Base-by-base conservation (phyloP, 2,888 invertebrate genomes). In the Mallateleia sp. region DNA sequence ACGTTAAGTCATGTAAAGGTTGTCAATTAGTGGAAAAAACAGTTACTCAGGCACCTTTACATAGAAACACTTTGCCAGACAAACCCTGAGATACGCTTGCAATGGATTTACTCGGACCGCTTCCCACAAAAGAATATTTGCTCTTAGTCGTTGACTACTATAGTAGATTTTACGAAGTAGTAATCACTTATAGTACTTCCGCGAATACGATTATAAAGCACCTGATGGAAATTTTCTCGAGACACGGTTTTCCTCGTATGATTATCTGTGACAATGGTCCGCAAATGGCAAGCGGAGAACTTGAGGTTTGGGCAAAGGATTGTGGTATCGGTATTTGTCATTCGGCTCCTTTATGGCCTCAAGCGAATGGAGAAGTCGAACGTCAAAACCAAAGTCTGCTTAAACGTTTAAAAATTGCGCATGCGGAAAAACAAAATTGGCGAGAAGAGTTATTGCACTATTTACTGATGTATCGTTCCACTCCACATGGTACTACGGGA, bases 401-500 rank as follows among this genome's bases (percentile, higher is more conserved):
- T 9, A 93, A 92, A 80, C 62, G 91, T 18, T 47, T 91, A 3
- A 91, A 89, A 85, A 91, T 92, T 14, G 90, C 90, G 28, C 89
- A 90, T 22, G 75, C 85, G 0, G 79, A 71, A 72, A 88, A 80
- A 77, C 87, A 25, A 62, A 77, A 89, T 24, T 86, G 90, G 88
- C 72, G 54, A 74, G 56, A 28, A 20, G 56, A 77, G 50, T 18
- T 87, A 14, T 50, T 52, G 14, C 87, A 86, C 56, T 90, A 92
- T 28, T 60, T 60, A n/a, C 47, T 93, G 18, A 91, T 93, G 91
- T 92, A 93, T 72, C 91, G 91, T 72, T 85, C 88, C 9, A 93
- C 93, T 7, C 93, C 93, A 9, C 93, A 93, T 72, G 47, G 81
- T 7, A 89, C 91, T 0, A 93, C 93, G 6, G 90, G 93, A 6